Conservation (phyloP, 2,888 invertebrate genomes). For the Hirudinaria manillensis region DNA sequence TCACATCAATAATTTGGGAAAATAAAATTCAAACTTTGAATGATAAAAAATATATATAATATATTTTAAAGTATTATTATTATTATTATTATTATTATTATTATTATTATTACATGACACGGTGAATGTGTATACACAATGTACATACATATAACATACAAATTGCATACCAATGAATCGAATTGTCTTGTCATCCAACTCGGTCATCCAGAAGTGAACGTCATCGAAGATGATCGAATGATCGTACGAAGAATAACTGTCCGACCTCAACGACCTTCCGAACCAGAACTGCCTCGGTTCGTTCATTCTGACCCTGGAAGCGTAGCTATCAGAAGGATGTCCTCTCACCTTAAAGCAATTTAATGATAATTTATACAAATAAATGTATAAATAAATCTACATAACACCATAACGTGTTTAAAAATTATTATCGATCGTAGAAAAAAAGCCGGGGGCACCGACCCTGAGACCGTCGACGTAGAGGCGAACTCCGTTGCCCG, state of each 20-base stretch:
- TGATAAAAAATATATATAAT: not conserved
- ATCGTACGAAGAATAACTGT: conserved; percentile 32
- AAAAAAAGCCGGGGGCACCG: too few species aligned
- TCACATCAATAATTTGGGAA: too few species aligned
- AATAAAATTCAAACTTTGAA: conserved; percentile 11
- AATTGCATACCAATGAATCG: conserved; percentile 44
- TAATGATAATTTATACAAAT: too few species aligned
- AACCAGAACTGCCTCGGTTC: conserved; percentile 43
- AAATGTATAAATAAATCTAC: too few species aligned
- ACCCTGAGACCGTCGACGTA: conserved; percentile 36
- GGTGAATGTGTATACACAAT: too few species aligned
- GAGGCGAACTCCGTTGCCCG: conserved; percentile 43
- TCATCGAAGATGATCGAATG: conserved; percentile 47
- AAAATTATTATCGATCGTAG: too few species aligned
- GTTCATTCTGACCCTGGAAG: not conserved
- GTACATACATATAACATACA: too few species aligned
- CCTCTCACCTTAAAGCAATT: conserved; percentile 14
- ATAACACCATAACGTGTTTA: too few species aligned
- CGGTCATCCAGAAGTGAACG: conserved; percentile 47
- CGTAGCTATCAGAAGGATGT: not conserved
- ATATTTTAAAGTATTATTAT: not conserved
- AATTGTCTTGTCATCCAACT: conserved; percentile 43
- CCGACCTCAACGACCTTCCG: conserved; percentile 46
- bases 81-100: too few species aligned
- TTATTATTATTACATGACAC: too few species aligned